phyloP scores from a whole-genome alignment of 2,113 vertebrate species.

The Pseudorhombus dupliciocellatus region DNA sequence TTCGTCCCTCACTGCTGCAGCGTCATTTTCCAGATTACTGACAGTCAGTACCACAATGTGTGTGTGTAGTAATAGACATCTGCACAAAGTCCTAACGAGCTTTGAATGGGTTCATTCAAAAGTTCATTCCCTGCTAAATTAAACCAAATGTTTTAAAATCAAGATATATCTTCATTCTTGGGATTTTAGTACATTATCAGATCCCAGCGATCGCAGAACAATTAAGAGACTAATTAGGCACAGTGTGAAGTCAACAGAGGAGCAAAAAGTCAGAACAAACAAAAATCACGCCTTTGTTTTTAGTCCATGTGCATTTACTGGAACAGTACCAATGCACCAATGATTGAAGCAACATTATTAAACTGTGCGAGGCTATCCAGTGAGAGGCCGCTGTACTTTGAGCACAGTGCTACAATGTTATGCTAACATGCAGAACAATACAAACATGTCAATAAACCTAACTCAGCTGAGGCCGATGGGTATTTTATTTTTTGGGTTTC shows the following conservation, averaged over 20 bases:
- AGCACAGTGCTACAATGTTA: background rate
- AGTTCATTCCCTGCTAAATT: slow-evolving; percentile 2
- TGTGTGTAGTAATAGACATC: background rate
- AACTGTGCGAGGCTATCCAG: no score
- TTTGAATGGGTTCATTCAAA: slow-evolving; percentile 18
- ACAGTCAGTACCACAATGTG: slow-evolving; percentile 86
- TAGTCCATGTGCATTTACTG: background rate
- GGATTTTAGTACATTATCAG: background rate
- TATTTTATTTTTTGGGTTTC: background rate
- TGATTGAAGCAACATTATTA: no score
- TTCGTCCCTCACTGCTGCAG: slow-evolving; percentile 96
- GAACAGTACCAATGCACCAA: no score
- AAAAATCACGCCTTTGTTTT: background rate
- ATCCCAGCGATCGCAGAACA: background rate
- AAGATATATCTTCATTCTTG: background rate
- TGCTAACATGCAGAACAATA: background rate
- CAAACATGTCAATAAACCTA: background rate
- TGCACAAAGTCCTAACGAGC: slow-evolving; percentile 5
- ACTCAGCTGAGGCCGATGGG: background rate
- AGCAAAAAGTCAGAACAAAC: background rate
- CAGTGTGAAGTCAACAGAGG: background rate
- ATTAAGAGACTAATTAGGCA: background rate
- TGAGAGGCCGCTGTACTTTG: no score
- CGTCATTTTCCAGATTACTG: slow-evolving; percentile 90
- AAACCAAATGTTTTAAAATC: background rate